Percentiles rank a stretch among this genome's conserved stretches.
phyloP scores from a whole-genome alignment of 2,797 vertebrate genomes.

The Antennarius maculatus region DNA sequence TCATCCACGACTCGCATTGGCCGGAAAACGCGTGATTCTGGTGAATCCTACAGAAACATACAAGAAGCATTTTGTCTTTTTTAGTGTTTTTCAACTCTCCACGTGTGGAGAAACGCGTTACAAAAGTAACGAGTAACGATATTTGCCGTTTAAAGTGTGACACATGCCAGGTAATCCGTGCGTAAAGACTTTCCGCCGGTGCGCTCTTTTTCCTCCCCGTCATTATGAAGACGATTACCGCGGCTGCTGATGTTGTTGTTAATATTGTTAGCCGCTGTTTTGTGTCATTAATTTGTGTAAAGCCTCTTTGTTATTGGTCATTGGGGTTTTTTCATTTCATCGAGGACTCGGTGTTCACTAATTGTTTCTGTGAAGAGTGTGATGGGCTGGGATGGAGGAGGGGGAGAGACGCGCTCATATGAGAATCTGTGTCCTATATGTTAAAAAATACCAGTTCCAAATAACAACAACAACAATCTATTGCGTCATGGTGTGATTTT shows the following conservation, averaged over 20 bases:
- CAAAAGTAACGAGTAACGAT: neutral
- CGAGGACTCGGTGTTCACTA: neutral
- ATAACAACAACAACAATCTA: no score
- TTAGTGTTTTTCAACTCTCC: no score
- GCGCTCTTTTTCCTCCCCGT: neutral
- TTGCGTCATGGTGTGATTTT: neutral
- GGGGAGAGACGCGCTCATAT: neutral
- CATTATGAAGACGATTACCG: slow-evolving; percentile 1
- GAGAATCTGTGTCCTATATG: neutral
- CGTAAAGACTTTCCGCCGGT: neutral
- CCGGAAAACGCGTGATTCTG: no score
- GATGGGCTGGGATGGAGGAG: neutral
- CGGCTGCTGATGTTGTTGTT: slow-evolving; percentile 13
- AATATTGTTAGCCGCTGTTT: slow-evolving; percentile 9
- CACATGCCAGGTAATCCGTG: neutral
- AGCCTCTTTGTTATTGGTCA: slow-evolving; percentile 10
- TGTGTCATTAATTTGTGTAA: slow-evolving; percentile 23
- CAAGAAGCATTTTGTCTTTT: no score
- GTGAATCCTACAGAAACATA: neutral
- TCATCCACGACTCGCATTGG: neutral
- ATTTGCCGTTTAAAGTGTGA: neutral
- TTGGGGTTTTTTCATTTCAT: slow-evolving; percentile 13
- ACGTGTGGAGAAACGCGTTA: no score
- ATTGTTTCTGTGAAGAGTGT: slow-evolving; percentile 16
- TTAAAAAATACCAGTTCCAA: no score